Evolutionary conservation across 2,113 vertebrate species (phyloP).

Genomic region (Heterotis niloticus): DNA sequence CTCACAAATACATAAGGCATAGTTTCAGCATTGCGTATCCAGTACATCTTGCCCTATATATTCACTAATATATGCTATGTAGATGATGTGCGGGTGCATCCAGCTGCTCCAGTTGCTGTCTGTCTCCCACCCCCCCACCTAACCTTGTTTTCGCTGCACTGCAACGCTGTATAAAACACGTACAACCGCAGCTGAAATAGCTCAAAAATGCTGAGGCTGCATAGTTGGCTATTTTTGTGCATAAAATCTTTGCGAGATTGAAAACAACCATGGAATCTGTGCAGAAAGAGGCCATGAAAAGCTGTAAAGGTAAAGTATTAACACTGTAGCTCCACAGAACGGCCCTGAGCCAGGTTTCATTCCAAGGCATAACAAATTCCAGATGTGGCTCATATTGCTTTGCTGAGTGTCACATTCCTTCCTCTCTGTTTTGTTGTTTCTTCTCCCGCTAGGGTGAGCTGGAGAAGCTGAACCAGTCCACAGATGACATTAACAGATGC

Average conservation of each 20-base stretch:
- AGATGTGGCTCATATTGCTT: conserved; percentile 3
- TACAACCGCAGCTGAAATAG: too few relatives aligned
- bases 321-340: background rate
- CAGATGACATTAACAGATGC: conserved; percentile 90
- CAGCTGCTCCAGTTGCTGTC: too few relatives aligned
- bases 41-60: too few relatives aligned
- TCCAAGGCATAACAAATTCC: background rate
- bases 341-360: background rate
- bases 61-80: too few relatives aligned
- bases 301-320: background rate
- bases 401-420: background rate
- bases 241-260: background rate
- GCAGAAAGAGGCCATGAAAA: background rate
- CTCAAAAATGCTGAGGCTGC: background rate
- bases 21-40: too few relatives aligned
- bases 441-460: conserved; percentile 79
- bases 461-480: conserved; percentile 95
- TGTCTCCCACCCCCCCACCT: too few relatives aligned
- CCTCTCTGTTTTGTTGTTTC: conserved; percentile 30
- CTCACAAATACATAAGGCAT: too few relatives aligned
- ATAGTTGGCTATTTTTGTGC: background rate
- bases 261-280: background rate
- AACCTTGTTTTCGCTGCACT: background rate
- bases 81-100: too few relatives aligned
- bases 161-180: background rate